Evolutionary conservation across 2,113 vertebrate species (phyloP).

Genomic region (Ahaetulla prasina): DNA sequence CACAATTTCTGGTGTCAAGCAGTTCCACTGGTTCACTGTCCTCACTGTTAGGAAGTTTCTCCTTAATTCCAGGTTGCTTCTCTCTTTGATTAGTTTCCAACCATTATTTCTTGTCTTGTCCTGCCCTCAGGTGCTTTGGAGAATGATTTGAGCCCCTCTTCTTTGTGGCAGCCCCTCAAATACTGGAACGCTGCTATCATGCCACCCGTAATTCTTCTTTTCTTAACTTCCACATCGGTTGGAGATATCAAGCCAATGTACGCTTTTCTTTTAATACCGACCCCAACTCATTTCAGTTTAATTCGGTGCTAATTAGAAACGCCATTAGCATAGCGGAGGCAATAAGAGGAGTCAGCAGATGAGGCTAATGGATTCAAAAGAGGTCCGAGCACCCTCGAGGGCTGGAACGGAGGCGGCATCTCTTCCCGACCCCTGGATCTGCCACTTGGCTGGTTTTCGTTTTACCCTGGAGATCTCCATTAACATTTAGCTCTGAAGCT

Average conservation of each 20-base stretch:
- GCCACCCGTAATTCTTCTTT: no score
- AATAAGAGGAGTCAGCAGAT: neutral
- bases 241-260: neutral
- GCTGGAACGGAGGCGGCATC: neutral
- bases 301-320: conserved; percentile 3
- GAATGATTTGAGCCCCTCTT: no score
- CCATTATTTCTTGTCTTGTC: no score
- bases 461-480: neutral
- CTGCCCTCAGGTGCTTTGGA: no score
- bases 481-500: neutral
- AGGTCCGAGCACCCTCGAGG: neutral
- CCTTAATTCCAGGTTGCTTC: no score
- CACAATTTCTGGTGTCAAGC: no score
- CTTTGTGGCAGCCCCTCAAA: no score
- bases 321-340: neutral
- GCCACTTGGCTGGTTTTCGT: no score
- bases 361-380: neutral
- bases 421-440: neutral
- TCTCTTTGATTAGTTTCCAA: no score
- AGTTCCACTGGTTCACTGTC: no score
- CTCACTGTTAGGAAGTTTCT: no score
- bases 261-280: conserved; percentile 5
- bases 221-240: neutral
- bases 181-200: no score
- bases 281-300: conserved; percentile 10